A percentile compares a stretch with the other conserved stretches of the same genome.
These are phyloP conservation scores for Arctia plantaginis DNA, from an alignment of 2,888 invertebrate species.

Conservation along the genomic window DNA sequence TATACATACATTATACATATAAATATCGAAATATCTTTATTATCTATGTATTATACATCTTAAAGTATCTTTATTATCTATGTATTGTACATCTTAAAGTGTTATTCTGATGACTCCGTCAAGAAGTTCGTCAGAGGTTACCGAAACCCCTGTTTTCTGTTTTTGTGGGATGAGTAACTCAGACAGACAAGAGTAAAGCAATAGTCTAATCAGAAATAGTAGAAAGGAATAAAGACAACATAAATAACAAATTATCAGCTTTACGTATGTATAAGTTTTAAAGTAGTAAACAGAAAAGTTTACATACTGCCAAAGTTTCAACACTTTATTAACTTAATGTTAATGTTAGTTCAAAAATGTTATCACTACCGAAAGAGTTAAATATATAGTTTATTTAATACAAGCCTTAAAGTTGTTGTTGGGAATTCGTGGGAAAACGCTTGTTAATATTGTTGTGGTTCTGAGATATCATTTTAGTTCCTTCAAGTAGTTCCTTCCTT, in stretches of 20 bases:
- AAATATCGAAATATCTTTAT: too few species aligned
- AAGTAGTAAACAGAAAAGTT: slow-evolving; percentile 33
- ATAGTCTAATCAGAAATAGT: too few species aligned
- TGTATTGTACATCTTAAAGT: too few species aligned
- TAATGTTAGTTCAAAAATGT: slow-evolving; percentile 26
- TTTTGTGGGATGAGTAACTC: too few species aligned
- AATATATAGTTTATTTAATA: not conserved
- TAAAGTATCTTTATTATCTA: too few species aligned
- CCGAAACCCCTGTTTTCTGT: too few species aligned
- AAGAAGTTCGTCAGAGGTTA: too few species aligned
- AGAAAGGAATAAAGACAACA: too few species aligned
- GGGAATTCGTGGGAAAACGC: not conserved
- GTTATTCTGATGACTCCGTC: too few species aligned
- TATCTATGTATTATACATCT: too few species aligned
- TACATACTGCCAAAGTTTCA: slow-evolving; percentile 29
- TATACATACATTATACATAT: too few species aligned
- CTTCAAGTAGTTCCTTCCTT: not conserved
- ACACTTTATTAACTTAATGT: slow-evolving; percentile 31
- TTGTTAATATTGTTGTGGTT: not conserved
- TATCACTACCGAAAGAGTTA: slow-evolving; percentile 18
- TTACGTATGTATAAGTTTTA: slow-evolving; percentile 31
- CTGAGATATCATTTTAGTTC: not conserved
- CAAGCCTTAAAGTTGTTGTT: slow-evolving; percentile 2
- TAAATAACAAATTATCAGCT: not conserved
- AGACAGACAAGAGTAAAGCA: too few species aligned